Percentiles rank a stretch among this genome's conserved stretches.
Evolutionary conservation across 1,140 invertebrate species (phyloP).

Genomic region (Hypothenemus hampei): DNA sequence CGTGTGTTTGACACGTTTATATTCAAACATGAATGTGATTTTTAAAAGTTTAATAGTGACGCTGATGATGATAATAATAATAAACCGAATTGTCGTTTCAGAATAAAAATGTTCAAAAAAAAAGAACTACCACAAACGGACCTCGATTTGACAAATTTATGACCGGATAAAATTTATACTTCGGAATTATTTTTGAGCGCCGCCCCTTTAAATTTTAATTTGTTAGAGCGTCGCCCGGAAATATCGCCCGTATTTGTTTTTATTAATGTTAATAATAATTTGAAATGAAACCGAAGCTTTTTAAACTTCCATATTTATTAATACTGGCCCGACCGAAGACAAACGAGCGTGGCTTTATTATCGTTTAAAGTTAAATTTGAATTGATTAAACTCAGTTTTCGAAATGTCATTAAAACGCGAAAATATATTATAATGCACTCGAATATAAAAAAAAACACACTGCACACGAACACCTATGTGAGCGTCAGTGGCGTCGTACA

Average conservation of each 20-base stretch:
- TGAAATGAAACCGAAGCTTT: slow-evolving; percentile 21
- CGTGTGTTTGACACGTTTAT: too few relatives aligned
- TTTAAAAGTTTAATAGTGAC: too few relatives aligned
- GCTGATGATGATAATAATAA: too few relatives aligned
- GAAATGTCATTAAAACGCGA: not conserved
- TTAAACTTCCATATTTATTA: slow-evolving; percentile 9
- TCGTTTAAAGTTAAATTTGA: slow-evolving; percentile 18
- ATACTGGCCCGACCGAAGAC: not conserved
- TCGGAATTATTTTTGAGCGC: slow-evolving; percentile 26
- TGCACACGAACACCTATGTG: not conserved
- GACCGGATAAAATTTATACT: slow-evolving; percentile 17
- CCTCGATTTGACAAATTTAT: slow-evolving; percentile 25
- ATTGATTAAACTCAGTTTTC: slow-evolving; percentile 7
- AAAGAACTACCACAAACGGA: too few relatives aligned
- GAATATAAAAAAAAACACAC: slow-evolving; percentile 1
- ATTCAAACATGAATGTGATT: too few relatives aligned
- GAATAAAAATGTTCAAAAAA: slow-evolving; percentile 25
- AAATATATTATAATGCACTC: not conserved
- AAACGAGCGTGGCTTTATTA: slow-evolving; percentile 11
- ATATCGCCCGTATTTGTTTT: slow-evolving; percentile 26
- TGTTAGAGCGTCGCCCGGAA: slow-evolving; percentile 2
- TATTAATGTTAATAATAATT: slow-evolving; percentile 29
- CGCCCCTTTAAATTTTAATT: slow-evolving; percentile 28
- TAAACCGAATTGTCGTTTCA: slow-evolving; percentile 21
- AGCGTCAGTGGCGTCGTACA: too few relatives aligned